Percentiles rank a stretch among this genome's conserved stretches.
phyloP scores from a whole-genome alignment of 2,797 vertebrate genomes.

The Smutsia temminckii region DNA sequence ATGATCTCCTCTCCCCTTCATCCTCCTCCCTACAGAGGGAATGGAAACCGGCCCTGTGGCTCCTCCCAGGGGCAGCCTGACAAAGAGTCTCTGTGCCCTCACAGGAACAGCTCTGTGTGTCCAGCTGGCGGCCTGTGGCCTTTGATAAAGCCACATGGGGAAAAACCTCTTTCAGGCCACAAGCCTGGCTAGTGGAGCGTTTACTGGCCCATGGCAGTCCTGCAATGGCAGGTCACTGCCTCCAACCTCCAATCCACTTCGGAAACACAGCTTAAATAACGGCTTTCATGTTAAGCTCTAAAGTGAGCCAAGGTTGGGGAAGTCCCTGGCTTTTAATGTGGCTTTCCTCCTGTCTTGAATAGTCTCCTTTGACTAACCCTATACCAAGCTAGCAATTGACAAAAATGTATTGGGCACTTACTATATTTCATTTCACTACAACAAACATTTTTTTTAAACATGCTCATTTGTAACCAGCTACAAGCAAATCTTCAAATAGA shows the following conservation, averaged over 20 bases:
- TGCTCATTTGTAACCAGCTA: neutral
- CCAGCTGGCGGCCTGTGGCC: neutral
- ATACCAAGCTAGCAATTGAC: conserved; percentile 55
- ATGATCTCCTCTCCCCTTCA: neutral
- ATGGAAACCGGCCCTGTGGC: conserved; percentile 39
- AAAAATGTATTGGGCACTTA: conserved; percentile 54
- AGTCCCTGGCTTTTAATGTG: conserved; percentile 58
- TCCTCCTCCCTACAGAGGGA: neutral
- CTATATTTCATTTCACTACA: conserved; percentile 49
- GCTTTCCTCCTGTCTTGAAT: conserved; percentile 69
- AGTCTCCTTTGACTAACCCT: conserved; percentile 64
- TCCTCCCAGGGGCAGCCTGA: neutral
- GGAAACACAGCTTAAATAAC: conserved; percentile 68
- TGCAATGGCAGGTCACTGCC: neutral
- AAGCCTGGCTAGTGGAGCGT: neutral
- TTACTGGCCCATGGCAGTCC: neutral
- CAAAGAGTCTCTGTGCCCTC: conserved; percentile 70
- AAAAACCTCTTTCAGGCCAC: conserved; percentile 51
- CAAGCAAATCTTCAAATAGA: conserved; percentile 41
- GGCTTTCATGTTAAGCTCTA: conserved; percentile 64
- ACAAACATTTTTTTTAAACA: neutral
- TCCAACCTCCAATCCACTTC: conserved; percentile 57
- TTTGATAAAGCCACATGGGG: conserved; percentile 70
- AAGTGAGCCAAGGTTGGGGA: conserved; percentile 67
- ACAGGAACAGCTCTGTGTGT: conserved; percentile 67